phyloP scores from a whole-genome alignment of 2,113 vertebrate species.

The Puntigrus tetrazona region DNA sequence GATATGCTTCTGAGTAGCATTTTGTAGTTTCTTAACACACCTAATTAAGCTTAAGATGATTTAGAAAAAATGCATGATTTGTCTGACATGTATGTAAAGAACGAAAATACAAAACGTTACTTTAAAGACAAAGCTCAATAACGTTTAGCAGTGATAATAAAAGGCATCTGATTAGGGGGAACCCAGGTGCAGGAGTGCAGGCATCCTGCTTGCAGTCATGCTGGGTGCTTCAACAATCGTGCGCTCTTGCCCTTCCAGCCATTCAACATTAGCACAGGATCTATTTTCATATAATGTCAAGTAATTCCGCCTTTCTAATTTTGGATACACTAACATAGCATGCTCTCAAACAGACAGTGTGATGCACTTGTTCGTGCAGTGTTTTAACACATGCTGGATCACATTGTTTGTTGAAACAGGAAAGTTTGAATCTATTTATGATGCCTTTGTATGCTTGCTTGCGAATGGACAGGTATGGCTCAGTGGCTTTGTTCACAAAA shows the following conservation, averaged over 20 bases:
- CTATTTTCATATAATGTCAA: neutral
- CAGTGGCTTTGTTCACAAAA: slow-evolving; percentile 25
- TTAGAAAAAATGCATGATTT: neutral
- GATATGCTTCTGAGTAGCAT: neutral
- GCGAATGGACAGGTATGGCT: neutral
- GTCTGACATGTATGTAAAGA: neutral
- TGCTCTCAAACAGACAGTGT: neutral
- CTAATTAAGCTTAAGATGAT: neutral
- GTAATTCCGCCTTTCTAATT: neutral
- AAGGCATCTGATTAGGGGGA: slow-evolving; percentile 3
- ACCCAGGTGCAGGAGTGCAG: slow-evolving; percentile 29
- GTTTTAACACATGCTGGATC: neutral
- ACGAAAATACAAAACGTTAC: too few relatives aligned
- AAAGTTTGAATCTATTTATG: neutral
- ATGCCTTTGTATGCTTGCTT: neutral
- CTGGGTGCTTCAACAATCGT: slow-evolving; percentile 18
- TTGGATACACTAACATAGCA: neutral
- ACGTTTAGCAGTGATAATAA: neutral
- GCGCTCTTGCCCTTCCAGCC: slow-evolving; percentile 3
- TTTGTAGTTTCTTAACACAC: neutral
- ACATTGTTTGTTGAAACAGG: neutral
- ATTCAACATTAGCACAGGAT: neutral
- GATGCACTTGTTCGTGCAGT: neutral
- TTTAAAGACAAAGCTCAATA: too few relatives aligned
- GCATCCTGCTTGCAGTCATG: slow-evolving; percentile 23